Percentiles rank a stretch among this genome's conserved stretches.
Evolutionary conservation across 2,113 vertebrate genomes (phyloP).

Genomic region (Tetrao urogallus): DNA sequence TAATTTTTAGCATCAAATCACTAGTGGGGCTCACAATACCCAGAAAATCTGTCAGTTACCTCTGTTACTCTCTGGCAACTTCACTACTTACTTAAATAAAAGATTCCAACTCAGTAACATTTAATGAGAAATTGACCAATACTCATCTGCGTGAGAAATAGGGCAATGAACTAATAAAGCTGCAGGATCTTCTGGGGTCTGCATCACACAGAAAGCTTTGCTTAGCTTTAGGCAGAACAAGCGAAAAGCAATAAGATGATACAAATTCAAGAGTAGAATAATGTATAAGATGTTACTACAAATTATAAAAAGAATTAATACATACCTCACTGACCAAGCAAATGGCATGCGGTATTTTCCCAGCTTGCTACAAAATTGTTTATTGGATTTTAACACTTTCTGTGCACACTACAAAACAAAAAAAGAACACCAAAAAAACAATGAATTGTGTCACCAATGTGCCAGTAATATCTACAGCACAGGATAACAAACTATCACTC

Average conservation of each 20-base stretch:
- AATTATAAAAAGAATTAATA: not conserved
- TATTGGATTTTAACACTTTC: constrained; percentile 94
- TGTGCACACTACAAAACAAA: constrained; percentile 85
- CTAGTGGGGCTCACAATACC: not conserved
- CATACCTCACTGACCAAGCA: constrained; percentile 97
- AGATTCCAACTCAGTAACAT: not conserved
- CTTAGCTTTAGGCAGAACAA: constrained; percentile 9
- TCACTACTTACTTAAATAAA: not conserved
- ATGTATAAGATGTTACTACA: not conserved
- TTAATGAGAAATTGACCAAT: not conserved
- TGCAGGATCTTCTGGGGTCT: not conserved
- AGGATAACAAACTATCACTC: not conserved
- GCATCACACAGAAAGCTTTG: not conserved
- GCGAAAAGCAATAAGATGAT: not conserved
- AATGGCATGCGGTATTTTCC: constrained; percentile 98
- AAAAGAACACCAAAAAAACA: not conserved
- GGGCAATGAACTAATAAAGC: not conserved
- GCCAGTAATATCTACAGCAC: not conserved
- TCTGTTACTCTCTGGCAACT: not conserved
- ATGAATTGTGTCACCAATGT: not conserved
- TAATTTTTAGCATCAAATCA: not conserved
- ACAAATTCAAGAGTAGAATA: not conserved
- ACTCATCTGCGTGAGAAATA: not conserved
- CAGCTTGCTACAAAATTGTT: constrained; percentile 94
- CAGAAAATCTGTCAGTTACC: not conserved